Conservation (phyloP, 2,888 invertebrate genomes). For the Clanis bilineata region DNA sequence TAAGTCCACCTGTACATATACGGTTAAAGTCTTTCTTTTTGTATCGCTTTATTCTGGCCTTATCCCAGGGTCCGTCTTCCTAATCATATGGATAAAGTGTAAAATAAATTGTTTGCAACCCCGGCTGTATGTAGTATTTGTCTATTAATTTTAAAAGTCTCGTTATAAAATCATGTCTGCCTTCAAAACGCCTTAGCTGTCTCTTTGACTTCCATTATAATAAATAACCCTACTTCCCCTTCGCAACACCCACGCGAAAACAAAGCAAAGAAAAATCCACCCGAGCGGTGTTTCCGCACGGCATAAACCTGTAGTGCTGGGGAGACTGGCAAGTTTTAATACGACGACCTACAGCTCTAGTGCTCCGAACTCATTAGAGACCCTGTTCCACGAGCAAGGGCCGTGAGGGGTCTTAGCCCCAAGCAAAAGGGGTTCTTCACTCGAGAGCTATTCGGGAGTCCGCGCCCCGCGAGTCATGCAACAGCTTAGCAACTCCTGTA, state of each 20-base stretch:
- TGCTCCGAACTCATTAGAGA: conserved; percentile 80
- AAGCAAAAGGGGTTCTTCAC: conserved; percentile 69
- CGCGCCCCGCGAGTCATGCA: conserved; percentile 37
- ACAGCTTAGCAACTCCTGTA: conserved; percentile 16
- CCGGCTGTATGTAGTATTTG: too few relatives aligned
- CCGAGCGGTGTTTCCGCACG: conserved; percentile 58
- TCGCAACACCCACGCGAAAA: conserved; percentile 35
- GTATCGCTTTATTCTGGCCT: too few relatives aligned
- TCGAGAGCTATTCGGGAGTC: conserved; percentile 66
- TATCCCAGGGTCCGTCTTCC: too few relatives aligned
- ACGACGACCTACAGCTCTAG: conserved; percentile 79
- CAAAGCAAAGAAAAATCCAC: conserved; percentile 64
- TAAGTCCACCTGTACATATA: too few relatives aligned
- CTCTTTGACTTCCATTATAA: conserved; percentile 9
- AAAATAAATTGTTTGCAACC: too few relatives aligned
- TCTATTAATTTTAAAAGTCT: too few relatives aligned
- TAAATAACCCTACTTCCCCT: conserved; percentile 14
- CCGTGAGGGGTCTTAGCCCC: conserved; percentile 66
- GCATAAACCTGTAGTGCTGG: conserved; percentile 64
- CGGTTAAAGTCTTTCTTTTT: too few relatives aligned
- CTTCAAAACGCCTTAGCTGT: conserved; percentile 12
- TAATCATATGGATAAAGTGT: too few relatives aligned
- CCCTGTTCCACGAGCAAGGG: conserved; percentile 56
- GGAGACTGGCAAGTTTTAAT: conserved; percentile 67
- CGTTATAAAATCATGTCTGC: background rate